Percentiles rank a stretch among this genome's conserved stretches.
Evolutionary conservation across 2,113 vertebrate genomes (phyloP).

Genomic region (Microcebus ravelobensis): DNA sequence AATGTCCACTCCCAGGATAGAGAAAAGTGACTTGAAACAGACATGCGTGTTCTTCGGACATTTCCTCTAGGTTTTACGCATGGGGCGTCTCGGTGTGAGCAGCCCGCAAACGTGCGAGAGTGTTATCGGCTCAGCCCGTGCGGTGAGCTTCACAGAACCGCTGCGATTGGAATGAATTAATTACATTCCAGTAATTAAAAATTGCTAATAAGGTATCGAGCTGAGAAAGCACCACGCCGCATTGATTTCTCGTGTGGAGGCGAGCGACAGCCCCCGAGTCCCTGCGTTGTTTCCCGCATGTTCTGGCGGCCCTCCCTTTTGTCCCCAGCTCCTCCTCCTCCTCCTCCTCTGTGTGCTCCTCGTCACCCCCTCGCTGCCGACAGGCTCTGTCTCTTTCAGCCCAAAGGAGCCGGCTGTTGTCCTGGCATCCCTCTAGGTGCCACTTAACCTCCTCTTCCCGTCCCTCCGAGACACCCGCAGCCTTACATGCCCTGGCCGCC

Average conservation of each 20-base stretch:
- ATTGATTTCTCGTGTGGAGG: conserved; percentile 39
- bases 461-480: background rate
- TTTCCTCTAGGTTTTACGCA: background rate
- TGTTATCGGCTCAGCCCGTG: conserved; percentile 22
- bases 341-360: background rate
- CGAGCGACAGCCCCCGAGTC: background rate
- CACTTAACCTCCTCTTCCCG: background rate
- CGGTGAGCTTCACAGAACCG: background rate
- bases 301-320: background rate
- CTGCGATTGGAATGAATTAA: conserved; percentile 62
- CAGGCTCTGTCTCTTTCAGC: background rate
- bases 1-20: background rate
- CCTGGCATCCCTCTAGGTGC: rapidly evolving
- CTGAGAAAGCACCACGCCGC: conserved; percentile 40
- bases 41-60: background rate
- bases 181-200: conserved; percentile 76
- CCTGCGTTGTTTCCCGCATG: background rate
- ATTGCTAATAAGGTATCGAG: conserved; percentile 73
- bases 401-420: background rate
- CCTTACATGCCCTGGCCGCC: rapidly evolving
- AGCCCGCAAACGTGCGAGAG: background rate
- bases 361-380: rapidly evolving
- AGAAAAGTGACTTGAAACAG: background rate
- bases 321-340: background rate
- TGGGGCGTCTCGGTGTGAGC: background rate